A percentile compares a stretch with the other conserved stretches of the same genome.
Evolutionary conservation across 2,113 vertebrate species (phyloP).

Genomic region (Taurulus bubalis): DNA sequence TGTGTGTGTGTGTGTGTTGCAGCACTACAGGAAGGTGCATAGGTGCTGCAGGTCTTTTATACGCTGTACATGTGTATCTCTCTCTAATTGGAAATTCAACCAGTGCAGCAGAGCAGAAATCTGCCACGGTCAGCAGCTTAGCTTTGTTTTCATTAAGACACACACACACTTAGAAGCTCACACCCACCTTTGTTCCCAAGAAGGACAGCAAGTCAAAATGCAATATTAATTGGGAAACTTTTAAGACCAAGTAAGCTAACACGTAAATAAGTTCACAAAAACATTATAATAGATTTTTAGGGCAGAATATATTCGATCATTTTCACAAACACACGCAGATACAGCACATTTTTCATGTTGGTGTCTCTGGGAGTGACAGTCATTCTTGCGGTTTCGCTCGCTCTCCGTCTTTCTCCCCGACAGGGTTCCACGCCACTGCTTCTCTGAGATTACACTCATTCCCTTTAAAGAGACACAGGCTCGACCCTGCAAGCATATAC

Average conservation of each 20-base stretch:
- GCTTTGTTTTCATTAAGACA: slow-evolving; percentile 78
- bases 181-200: slow-evolving; percentile 49
- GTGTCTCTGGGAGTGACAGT: slow-evolving; percentile 37
- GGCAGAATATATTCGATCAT: not conserved
- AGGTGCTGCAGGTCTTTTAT: slow-evolving; percentile 65
- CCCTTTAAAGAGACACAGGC: slow-evolving; percentile 54
- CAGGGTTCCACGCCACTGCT: slow-evolving; percentile 60
- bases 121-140: slow-evolving; percentile 77
- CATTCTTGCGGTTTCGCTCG: slow-evolving; percentile 9
- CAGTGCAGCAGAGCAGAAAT: slow-evolving; percentile 79
- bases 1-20: slow-evolving; percentile 24
- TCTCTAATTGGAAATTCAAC: slow-evolving; percentile 82
- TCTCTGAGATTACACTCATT: slow-evolving; percentile 62
- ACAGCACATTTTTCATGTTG: not conserved
- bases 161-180: slow-evolving; percentile 31
- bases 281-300: not conserved
- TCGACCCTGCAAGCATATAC: slow-evolving; percentile 1
- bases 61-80: slow-evolving; percentile 45
- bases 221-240: slow-evolving; percentile 48
- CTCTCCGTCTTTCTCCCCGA: slow-evolving; percentile 22
- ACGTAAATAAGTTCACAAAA: slow-evolving; percentile 7
- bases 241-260: not conserved
- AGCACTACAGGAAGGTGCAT: slow-evolving; percentile 39
- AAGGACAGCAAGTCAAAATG: slow-evolving; percentile 44
- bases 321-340: not conserved